These are phyloP conservation scores for Formica exsecta DNA, from an alignment of 1,140 invertebrate genomes.

Conservation along the genomic window DNA sequence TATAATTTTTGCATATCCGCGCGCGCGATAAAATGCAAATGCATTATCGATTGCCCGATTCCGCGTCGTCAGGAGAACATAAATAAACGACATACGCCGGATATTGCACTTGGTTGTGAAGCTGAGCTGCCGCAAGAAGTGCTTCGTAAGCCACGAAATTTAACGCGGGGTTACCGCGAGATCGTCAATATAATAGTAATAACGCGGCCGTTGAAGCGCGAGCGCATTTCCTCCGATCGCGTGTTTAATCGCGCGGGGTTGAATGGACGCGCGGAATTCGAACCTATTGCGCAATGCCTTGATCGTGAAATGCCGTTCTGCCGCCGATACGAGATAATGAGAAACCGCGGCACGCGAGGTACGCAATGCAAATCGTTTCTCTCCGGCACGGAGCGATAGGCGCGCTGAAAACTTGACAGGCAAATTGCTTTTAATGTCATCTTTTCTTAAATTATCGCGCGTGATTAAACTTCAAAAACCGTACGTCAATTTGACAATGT, in stretches of 20 bases:
- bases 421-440: background rate
- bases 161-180: background rate
- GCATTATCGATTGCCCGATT: constrained; percentile 4
- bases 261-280: constrained; percentile 57
- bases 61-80: background rate
- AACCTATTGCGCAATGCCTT: constrained; percentile 50
- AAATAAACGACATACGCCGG: no score
- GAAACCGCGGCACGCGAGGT: constrained; percentile 47
- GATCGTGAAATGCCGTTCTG: constrained; percentile 55
- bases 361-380: constrained; percentile 44
- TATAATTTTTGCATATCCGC: constrained; percentile 34
- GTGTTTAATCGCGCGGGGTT: constrained; percentile 48
- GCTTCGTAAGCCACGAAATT: background rate
- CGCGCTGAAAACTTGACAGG: constrained; percentile 18
- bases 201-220: constrained; percentile 45
- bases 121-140: background rate
- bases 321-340: constrained; percentile 54
- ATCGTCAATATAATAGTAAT: constrained; percentile 22
- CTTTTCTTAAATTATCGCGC: constrained; percentile 1
- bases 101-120: background rate
- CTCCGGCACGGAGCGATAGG: background rate
- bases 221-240: constrained; percentile 27
- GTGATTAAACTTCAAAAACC: background rate
- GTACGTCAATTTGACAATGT: background rate
- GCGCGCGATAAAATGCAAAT: constrained; percentile 44